Percentiles rank a stretch among this genome's conserved stretches.
Conservation (phyloP, 2,888 invertebrate genomes). For the Parapristionchus giblindavisi region DNA sequence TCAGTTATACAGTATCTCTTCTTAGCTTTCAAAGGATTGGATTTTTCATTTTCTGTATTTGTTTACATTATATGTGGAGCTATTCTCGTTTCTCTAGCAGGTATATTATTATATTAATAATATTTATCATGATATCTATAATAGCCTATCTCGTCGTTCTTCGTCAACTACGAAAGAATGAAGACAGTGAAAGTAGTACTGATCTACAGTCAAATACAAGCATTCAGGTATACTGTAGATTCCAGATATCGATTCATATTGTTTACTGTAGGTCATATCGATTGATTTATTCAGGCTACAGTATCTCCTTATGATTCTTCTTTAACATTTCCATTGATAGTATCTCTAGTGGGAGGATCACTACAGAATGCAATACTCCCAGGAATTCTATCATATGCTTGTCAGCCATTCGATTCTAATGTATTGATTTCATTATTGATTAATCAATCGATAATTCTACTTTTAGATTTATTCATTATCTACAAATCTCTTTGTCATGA, state of each 20-base stretch:
- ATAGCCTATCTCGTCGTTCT: too few relatives aligned
- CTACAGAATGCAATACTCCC: slow-evolving; percentile 35
- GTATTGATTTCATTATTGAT: not conserved
- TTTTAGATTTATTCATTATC: slow-evolving; percentile 21
- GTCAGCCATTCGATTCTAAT: slow-evolving; percentile 4
- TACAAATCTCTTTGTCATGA: slow-evolving; percentile 31
- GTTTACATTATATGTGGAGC: slow-evolving; percentile 31
- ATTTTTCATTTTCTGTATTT: slow-evolving; percentile 35
- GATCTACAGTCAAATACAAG: too few relatives aligned
- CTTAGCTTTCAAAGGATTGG: slow-evolving; percentile 3
- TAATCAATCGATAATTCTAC: not conserved
- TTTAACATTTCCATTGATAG: slow-evolving; percentile 7
- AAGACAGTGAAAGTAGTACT: too few relatives aligned
- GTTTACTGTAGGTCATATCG: too few relatives aligned
- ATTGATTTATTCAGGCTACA: too few relatives aligned
- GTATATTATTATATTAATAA: too few relatives aligned
- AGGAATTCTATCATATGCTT: slow-evolving; percentile 12
- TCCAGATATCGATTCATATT: too few relatives aligned
- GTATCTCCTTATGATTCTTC: too few relatives aligned
- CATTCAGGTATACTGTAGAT: too few relatives aligned
- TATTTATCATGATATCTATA: too few relatives aligned
- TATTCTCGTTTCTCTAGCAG: slow-evolving; percentile 19
- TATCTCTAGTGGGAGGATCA: slow-evolving; percentile 27
- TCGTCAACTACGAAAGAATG: too few relatives aligned
- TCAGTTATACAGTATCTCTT: not conserved